Evolutionary conservation across 2,888 invertebrate genomes (phyloP).

Genomic region (Hirtodrosophila cameraria): DNA sequence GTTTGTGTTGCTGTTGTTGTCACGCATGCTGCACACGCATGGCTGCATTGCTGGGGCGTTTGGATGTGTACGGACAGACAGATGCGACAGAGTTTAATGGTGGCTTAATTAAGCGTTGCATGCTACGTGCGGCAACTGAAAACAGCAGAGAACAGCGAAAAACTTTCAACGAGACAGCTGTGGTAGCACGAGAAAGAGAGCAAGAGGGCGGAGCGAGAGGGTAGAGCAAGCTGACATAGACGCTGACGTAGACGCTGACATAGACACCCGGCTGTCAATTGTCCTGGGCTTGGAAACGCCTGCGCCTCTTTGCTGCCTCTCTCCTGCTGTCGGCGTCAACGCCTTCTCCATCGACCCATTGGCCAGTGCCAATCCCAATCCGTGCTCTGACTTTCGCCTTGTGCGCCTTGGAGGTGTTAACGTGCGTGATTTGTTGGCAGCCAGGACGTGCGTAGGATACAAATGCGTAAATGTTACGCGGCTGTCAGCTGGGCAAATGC

Average conservation of each 20-base stretch:
- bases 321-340: too few relatives aligned
- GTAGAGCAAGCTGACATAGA: neutral
- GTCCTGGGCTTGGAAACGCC: conserved; percentile 28
- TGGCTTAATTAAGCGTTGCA: conserved; percentile 74
- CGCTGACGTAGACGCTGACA: conserved; percentile 35
- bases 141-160: conserved; percentile 51
- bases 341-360: neutral
- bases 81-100: conserved; percentile 65
- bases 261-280: conserved; percentile 52
- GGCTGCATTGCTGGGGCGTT: conserved; percentile 33
- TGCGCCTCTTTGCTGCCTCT: conserved; percentile 32
- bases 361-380: too few relatives aligned
- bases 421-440: conserved; percentile 65
- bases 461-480: conserved; percentile 49
- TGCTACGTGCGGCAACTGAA: conserved; percentile 62
- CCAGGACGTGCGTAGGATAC: conserved; percentile 50
- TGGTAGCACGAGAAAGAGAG: too few relatives aligned
- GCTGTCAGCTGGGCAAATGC: conserved; percentile 44
- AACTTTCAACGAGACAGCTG: conserved; percentile 44
- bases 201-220: too few relatives aligned
- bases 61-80: conserved; percentile 22
- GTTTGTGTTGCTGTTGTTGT: conserved; percentile 16
- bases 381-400: conserved; percentile 52
- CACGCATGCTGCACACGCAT: conserved; percentile 22
- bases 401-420: conserved; percentile 66